Evolutionary conservation across 2,797 vertebrate genomes (phyloP).

Genomic region (Neosilurus mollespiculum): DNA sequence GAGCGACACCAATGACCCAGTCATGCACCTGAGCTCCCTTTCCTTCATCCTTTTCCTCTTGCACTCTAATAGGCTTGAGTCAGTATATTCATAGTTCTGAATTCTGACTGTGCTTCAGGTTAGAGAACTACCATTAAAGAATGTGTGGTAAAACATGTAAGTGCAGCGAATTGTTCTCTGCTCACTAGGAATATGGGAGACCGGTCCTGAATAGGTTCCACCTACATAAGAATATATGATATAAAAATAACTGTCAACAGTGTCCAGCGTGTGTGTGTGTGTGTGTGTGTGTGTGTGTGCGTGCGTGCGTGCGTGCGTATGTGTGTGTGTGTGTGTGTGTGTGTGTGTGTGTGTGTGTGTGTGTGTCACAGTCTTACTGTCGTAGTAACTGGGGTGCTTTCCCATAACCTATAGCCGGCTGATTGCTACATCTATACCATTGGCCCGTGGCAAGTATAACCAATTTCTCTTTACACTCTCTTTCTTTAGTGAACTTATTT

Average conservation of each 20-base stretch:
- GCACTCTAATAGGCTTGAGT: conserved; percentile 10
- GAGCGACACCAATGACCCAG: conserved; percentile 76
- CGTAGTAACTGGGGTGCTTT: conserved; percentile 69
- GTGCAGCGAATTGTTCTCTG: conserved; percentile 23
- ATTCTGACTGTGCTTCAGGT: background rate
- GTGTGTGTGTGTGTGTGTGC: conserved; percentile 65
- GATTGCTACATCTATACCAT: conserved; percentile 63
- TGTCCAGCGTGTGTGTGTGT: conserved; percentile 58
- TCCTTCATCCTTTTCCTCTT: conserved; percentile 25
- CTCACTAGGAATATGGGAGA: conserved; percentile 22
- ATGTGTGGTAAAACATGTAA: background rate
- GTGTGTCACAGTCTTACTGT: too few relatives aligned
- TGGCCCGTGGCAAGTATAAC: conserved; percentile 69
- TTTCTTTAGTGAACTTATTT: conserved; percentile 22
- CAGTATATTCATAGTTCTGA: background rate
- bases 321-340: conserved; percentile 59
- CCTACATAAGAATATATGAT: conserved; percentile 34
- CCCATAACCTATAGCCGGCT: conserved; percentile 67
- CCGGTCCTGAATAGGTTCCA: conserved; percentile 18
- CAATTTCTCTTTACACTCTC: conserved; percentile 51
- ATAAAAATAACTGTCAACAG: conserved; percentile 49
- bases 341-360: too few relatives aligned
- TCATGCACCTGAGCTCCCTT: conserved; percentile 70
- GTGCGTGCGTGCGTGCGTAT: conserved; percentile 64
- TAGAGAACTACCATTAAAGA: background rate